Evolutionary conservation across 2,113 vertebrate genomes (phyloP), one percentile per base, ranked within the genome.

Genomic region (Micronycteris hirsuta): DNA sequence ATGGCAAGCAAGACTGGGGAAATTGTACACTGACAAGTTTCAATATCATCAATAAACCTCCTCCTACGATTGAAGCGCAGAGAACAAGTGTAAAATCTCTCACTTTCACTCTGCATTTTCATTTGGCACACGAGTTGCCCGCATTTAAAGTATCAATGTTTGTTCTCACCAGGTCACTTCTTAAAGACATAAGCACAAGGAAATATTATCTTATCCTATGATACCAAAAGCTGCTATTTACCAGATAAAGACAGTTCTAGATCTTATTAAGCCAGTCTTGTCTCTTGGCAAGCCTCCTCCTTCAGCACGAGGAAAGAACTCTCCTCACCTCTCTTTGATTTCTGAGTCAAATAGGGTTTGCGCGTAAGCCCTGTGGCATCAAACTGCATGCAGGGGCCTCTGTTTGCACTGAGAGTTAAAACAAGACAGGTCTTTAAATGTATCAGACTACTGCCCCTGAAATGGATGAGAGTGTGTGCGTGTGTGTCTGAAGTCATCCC

Each of bases 341-440:
- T 97, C 47, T 82, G 86, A 91, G 31, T 87, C 95, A 73, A 95
- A 84, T 0, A 0, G 1, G 14, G 93, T 87, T 97, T 93, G 85
- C 36, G 73, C 33, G 47, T 14, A 87, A 71, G 76, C 84, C 97
- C 95, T 52, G 92, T 33, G 95, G 97, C 89, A 78, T 93, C 38
- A 76, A 41, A 28, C 45, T 68, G 45, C 61, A 85, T 43, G 33
- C 12, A 63, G 70, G 73, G 89, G 84, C 38, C 47, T 86, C 47
- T n/a, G 2, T 77, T 91, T 70, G 20, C 3, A n/a, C 17, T 24
- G 47, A 90, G 45, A 33, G 67, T 94, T 97, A 89, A 92, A 86
- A 92, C 86, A 38, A 92, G 41, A 81, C 6, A 87, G 89, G 17
- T n/a, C 15, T 65, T 94, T 36, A 77, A 36, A 73, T 77, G 74